Evolutionary conservation across 2,113 vertebrate species (phyloP).

Genomic region (Chrysochloris asiatica): DNA sequence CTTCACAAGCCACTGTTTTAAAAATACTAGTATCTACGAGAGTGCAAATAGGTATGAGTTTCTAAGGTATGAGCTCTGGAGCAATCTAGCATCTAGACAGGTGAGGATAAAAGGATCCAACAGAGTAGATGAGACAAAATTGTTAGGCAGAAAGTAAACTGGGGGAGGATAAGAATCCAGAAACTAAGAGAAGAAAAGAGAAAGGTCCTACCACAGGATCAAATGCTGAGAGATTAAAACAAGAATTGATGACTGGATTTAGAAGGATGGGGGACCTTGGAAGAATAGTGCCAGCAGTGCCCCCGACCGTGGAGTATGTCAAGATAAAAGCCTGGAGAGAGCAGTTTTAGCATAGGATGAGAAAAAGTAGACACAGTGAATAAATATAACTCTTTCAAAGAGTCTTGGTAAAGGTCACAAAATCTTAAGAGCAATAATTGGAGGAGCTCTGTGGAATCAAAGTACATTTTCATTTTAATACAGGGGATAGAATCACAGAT

Average conservation of each 20-base stretch:
- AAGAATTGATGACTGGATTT: not conserved
- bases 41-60: too few relatives aligned
- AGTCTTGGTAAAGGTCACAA: not conserved
- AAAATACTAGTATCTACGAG: too few relatives aligned
- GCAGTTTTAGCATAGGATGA: not conserved
- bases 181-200: not conserved
- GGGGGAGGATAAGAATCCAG: not conserved
- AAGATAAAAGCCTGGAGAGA: not conserved
- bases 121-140: too few relatives aligned
- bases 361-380: not conserved
- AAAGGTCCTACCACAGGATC: not conserved
- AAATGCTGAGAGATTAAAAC: not conserved
- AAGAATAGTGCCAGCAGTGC: not conserved
- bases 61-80: not conserved
- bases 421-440: not conserved
- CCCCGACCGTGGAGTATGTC: not conserved
- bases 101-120: not conserved
- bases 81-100: not conserved
- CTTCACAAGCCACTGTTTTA: too few relatives aligned
- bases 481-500: not conserved
- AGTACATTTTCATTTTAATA: not conserved
- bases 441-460: not conserved
- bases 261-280: not conserved
- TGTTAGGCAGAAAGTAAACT: not conserved
- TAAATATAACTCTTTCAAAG: not conserved